Evolutionary conservation across 2,888 invertebrate species (phyloP).

Genomic region (Tyria jacobaeae): DNA sequence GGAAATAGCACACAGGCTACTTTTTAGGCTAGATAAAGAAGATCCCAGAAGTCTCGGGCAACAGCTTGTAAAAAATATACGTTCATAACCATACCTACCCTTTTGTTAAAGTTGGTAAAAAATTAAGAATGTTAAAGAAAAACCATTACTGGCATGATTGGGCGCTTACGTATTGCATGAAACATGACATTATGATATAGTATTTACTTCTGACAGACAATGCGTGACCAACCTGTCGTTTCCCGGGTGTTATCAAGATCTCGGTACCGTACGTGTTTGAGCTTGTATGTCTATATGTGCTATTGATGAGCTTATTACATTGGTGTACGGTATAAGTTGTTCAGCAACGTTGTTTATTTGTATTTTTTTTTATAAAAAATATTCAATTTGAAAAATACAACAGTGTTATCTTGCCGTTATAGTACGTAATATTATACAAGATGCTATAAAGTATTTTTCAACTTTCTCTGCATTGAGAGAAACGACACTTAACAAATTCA

Average conservation of each 20-base stretch:
- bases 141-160: slow-evolving; percentile 9
- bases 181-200: slow-evolving; percentile 16
- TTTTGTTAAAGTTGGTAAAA: not conserved
- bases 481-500: too few relatives aligned
- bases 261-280: not conserved
- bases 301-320: not conserved
- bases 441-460: too few relatives aligned
- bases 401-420: not conserved
- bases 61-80: too few relatives aligned
- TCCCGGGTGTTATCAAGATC: slow-evolving; percentile 21
- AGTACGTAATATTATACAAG: too few relatives aligned
- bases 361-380: not conserved
- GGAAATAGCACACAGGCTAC: too few relatives aligned
- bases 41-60: too few relatives aligned
- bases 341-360: not conserved
- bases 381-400: not conserved
- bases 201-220: slow-evolving; percentile 17
- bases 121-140: not conserved
- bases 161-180: slow-evolving; percentile 9
- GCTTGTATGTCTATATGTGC: not conserved
- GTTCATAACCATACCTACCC: not conserved
- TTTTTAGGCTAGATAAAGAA: too few relatives aligned
- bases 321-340: not conserved
- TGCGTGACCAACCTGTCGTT: slow-evolving; percentile 24
- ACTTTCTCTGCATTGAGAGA: not conserved